Percentiles rank a stretch among this genome's conserved stretches.
phyloP scores from a whole-genome alignment of 2,888 invertebrate genomes.

The Athetis lepigone region DNA sequence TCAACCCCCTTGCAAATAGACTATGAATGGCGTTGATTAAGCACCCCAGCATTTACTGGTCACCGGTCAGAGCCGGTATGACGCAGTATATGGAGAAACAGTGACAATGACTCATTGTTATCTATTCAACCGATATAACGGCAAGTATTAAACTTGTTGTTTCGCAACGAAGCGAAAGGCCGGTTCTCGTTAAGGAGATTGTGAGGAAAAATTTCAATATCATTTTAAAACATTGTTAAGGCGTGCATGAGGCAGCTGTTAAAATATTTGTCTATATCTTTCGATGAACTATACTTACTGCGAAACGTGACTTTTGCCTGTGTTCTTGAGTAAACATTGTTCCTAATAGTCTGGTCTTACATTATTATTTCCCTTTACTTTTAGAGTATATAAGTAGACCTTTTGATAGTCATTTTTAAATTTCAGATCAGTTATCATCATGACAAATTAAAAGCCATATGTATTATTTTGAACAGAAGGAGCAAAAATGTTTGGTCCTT shows the following conservation, averaged over 20 bases:
- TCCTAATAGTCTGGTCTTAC: background rate
- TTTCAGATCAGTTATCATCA: too few species aligned
- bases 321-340: background rate
- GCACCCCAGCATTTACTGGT: conserved; percentile 51
- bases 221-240: conserved; percentile 27
- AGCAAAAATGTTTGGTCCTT: background rate
- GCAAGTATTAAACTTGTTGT: conserved; percentile 53
- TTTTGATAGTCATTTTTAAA: background rate
- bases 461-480: conserved; percentile 6
- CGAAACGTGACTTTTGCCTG: background rate
- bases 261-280: background rate
- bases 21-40: conserved; percentile 55
- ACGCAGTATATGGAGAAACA: conserved; percentile 49
- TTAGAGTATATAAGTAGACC: background rate
- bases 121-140: conserved; percentile 60
- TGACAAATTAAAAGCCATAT: too few species aligned
- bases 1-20: conserved; percentile 62
- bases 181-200: conserved; percentile 49
- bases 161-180: conserved; percentile 58
- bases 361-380: background rate
- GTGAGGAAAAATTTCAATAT: conserved; percentile 32
- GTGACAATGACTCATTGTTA: conserved; percentile 64
- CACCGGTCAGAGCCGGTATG: conserved; percentile 21
- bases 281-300: background rate
- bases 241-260: conserved; percentile 2